A percentile compares a stretch with the other conserved stretches of the same genome.
These are phyloP conservation scores for Chirona hameri DNA, from an alignment of 2,888 invertebrate species.

Conservation along the genomic window DNA sequence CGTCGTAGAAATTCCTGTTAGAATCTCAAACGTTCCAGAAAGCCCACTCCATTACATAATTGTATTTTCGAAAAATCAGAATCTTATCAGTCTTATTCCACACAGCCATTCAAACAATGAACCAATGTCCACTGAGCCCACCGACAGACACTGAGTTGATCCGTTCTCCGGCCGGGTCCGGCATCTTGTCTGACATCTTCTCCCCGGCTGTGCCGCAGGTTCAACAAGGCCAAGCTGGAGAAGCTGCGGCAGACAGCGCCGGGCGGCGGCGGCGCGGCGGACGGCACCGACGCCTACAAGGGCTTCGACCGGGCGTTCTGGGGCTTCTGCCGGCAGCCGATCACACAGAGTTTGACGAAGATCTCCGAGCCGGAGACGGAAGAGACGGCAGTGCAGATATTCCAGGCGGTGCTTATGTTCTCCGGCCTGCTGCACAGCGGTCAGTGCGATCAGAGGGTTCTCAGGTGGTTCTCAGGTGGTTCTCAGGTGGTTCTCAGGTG, in stretches of 20 bases:
- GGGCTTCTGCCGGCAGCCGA: slow-evolving; percentile 77
- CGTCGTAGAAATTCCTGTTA: no score
- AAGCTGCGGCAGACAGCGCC: slow-evolving; percentile 64
- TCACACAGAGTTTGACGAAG: slow-evolving; percentile 77
- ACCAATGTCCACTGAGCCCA: no score
- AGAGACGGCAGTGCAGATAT: slow-evolving; percentile 79
- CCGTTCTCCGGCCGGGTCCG: no score
- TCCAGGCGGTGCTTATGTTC: slow-evolving; percentile 82
- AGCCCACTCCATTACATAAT: no score
- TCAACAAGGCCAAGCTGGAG: slow-evolving; percentile 79
- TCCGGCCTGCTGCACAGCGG: slow-evolving; percentile 73
- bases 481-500: no score
- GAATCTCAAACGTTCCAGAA: no score
- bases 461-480: no score
- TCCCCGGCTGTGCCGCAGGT: slow-evolving; percentile 43
- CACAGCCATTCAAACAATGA: no score
- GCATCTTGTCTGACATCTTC: no score
- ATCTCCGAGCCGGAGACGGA: slow-evolving; percentile 78
- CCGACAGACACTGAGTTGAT: no score
- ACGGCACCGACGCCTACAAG: slow-evolving; percentile 78
- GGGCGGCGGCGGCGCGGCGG: slow-evolving; percentile 59
- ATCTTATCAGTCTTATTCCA: no score
- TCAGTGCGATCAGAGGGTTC: slow-evolving; percentile 41
- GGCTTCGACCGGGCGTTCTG: slow-evolving; percentile 82
- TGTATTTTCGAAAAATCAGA: no score